These are phyloP conservation scores for Palythoa grandis DNA, from an alignment of 92 coral and sea anemone genomes.

Conservation along the genomic window DNA sequence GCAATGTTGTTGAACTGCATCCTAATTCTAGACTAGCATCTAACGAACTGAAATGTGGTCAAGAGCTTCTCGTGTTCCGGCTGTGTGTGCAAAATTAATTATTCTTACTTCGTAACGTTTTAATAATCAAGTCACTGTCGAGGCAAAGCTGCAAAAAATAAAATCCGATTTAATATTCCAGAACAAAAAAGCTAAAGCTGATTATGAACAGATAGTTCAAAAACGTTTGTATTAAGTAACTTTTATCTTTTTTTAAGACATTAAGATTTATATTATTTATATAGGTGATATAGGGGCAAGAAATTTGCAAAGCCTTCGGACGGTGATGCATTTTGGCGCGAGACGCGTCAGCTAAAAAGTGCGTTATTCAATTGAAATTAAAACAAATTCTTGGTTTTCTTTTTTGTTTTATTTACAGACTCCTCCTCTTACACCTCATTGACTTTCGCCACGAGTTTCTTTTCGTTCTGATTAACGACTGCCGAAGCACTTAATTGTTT, in stretches of 20 bases:
- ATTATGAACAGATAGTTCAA: neutral
- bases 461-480: neutral
- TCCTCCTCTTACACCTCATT: neutral
- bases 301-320: neutral
- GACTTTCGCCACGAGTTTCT: conserved; percentile 29
- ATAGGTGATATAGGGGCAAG: neutral
- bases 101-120: conserved; percentile 12
- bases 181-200: neutral
- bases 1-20: neutral
- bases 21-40: neutral
- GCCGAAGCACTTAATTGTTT: conserved; percentile 15
- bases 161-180: neutral
- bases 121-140: neutral
- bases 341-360: neutral
- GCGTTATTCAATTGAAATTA: neutral
- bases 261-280: neutral
- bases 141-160: neutral
- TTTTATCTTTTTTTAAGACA: neutral
- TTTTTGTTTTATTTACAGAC: neutral
- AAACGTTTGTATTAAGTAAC: neutral
- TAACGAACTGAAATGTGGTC: neutral
- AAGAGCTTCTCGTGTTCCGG: neutral
- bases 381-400: neutral
- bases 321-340: no score
- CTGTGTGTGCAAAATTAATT: conserved; percentile 35